Evolutionary conservation across 2,797 vertebrate genomes (phyloP), one percentile per base, ranked within the genome.

Genomic region (Todus mexicanus): DNA sequence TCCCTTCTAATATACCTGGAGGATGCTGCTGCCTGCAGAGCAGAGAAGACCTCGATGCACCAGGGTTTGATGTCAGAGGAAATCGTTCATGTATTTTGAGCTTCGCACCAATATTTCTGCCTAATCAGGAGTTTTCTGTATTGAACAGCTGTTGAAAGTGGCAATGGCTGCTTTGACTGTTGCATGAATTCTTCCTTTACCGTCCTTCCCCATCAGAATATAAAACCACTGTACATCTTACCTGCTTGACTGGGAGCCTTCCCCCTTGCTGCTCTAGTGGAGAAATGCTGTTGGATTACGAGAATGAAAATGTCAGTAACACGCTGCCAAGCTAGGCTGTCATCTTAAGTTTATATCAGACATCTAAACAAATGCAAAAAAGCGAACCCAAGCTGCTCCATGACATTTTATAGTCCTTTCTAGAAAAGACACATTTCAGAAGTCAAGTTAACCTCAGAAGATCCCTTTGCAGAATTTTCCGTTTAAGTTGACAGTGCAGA

Each of bases 41-140:
- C 70, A 53, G 42, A 63, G 63, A 74, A 33, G 76, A 53, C 37
- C n/a, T 57, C 1, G 0, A 22, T 25, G 33, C 50, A 5, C 59
- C 31, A 29, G 68, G 21, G 35, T 78, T 51, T 68, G 63, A n/a
- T 31, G 51, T n/a, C 16, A 9, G 11, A 88, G 63, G 48, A 87
- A 74, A 23, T n/a, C 20, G 5, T 14, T 79, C 43, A 5, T 0
- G 0, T 1, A 0, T 40, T 81, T 42, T 53, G 65, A 43, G 53
- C 79, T 89, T 89, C 6, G 3, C 87, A 29, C 29, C 20, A 16
- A 1, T 61, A 47, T 45, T 83, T 74, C 20, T 22, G 19, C 45
- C 40, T 59, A 11, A 35, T 54, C 23, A 37, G 38, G 65, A 80
- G 38, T 70, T 89, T 84, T 40, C 45, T 71, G 4, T 21, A 4